Conservation (phyloP, 1,140 invertebrate genomes). For the Camponotus floridanus region DNA sequence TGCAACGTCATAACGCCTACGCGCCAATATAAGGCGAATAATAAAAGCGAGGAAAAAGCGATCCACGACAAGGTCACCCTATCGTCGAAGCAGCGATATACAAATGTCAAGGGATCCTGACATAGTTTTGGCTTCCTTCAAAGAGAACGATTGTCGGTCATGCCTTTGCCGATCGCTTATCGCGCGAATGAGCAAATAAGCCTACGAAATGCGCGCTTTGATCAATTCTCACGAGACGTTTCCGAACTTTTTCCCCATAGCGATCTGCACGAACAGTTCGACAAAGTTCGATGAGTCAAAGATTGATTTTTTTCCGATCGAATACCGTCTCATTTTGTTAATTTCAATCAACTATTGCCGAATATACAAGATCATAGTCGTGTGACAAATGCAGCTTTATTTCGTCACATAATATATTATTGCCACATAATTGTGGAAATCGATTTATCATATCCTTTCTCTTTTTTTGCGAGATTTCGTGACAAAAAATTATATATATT, state of each 20-base stretch:
- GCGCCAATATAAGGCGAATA: slow-evolving; percentile 33
- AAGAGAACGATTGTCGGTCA: slow-evolving; percentile 42
- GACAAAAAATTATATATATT: slow-evolving; percentile 9
- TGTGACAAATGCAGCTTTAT: slow-evolving; percentile 2
- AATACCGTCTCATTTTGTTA: background rate
- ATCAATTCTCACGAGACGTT: background rate
- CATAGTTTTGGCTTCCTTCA: slow-evolving; percentile 66
- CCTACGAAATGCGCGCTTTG: background rate
- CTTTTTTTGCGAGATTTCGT: background rate
- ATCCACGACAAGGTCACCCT: slow-evolving; percentile 57
- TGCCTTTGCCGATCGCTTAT: slow-evolving; percentile 44
- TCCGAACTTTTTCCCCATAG: background rate
- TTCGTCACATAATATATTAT: background rate
- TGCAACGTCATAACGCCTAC: slow-evolving; percentile 45
- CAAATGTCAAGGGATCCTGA: slow-evolving; percentile 76
- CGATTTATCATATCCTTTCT: slow-evolving; percentile 45
- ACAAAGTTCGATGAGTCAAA: no score
- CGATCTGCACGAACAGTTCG: no score
- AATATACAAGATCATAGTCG: background rate
- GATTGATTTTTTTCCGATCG: slow-evolving; percentile 12
- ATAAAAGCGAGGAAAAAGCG: slow-evolving; percentile 54
- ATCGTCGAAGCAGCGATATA: slow-evolving; percentile 58
- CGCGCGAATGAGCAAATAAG: background rate
- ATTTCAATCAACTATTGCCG: background rate
- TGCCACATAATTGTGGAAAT: slow-evolving; percentile 5